phyloP scores from a whole-genome alignment of 2,113 vertebrate genomes.

The Symphodus melops region DNA sequence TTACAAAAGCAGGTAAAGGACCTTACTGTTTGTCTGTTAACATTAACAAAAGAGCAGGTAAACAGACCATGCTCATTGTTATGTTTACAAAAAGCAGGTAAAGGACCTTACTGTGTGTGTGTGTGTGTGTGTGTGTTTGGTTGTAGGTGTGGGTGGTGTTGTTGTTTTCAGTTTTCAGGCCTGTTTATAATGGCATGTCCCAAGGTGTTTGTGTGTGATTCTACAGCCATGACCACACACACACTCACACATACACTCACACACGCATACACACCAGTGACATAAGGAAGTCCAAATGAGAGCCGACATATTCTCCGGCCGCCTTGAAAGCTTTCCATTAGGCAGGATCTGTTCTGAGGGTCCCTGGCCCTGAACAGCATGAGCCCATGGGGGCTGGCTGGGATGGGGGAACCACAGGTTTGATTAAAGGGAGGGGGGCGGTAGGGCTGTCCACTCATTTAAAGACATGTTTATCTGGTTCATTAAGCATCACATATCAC shows the following conservation, averaged over 20 bases:
- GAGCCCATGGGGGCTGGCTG: constrained; percentile 55
- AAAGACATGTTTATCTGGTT: constrained; percentile 84
- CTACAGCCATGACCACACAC: constrained; percentile 11
- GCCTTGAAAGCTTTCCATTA: constrained; percentile 99
- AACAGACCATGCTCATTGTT: too few species aligned
- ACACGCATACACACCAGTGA: constrained; percentile 66
- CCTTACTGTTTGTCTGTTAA: too few species aligned
- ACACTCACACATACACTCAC: background rate
- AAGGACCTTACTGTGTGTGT: too few species aligned
- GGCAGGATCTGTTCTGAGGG: constrained; percentile 81
- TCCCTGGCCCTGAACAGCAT: constrained; percentile 85
- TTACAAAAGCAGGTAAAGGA: too few species aligned
- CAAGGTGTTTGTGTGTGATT: constrained; percentile 48
- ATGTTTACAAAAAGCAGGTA: too few species aligned
- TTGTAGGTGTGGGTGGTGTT: constrained; percentile 4
- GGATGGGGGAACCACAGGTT: constrained; percentile 35
- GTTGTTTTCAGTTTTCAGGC: constrained; percentile 56
- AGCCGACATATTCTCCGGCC: constrained; percentile 85
- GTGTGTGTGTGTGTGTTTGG: constrained; percentile 11
- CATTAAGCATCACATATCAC: constrained; percentile 86
- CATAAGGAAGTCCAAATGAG: constrained; percentile 88
- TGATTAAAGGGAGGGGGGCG: constrained; percentile 45
- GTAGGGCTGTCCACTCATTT: constrained; percentile 69
- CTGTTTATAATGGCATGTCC: constrained; percentile 60
- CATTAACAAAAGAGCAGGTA: too few species aligned